These are phyloP conservation scores for Drosophila paranaensis DNA, from an alignment of 2,888 invertebrate species.

Conservation along the genomic window DNA sequence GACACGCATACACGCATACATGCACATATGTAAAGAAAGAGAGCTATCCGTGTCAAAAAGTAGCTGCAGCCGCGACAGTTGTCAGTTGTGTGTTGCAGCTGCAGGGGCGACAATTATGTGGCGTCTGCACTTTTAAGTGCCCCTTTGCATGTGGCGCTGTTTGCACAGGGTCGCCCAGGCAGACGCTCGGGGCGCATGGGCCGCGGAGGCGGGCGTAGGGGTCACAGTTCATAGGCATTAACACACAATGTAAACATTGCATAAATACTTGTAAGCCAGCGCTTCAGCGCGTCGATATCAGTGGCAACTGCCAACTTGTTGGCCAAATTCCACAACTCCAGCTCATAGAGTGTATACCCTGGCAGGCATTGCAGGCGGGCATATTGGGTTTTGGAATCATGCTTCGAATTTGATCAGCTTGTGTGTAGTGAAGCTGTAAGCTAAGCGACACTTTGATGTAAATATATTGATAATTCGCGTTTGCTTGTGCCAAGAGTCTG, in stretches of 20 bases:
- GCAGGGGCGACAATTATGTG: slow-evolving; percentile 71
- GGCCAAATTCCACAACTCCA: slow-evolving; percentile 32
- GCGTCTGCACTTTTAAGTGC: slow-evolving; percentile 78
- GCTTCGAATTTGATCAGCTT: no score
- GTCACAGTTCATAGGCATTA: slow-evolving; percentile 50
- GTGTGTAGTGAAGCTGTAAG: no score
- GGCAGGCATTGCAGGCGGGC: neutral
- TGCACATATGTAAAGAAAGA: no score
- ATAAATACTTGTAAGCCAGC: slow-evolving; percentile 63
- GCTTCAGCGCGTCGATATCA: slow-evolving; percentile 27
- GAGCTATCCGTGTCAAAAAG: slow-evolving; percentile 65
- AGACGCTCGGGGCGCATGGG: neutral
- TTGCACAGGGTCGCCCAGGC: slow-evolving; percentile 38
- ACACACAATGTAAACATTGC: slow-evolving; percentile 76
- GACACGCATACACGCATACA: neutral
- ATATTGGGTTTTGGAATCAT: no score
- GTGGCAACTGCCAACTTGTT: slow-evolving; percentile 52
- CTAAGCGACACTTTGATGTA: no score
- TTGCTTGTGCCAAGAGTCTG: no score
- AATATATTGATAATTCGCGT: neutral
- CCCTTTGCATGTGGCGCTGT: slow-evolving; percentile 73
- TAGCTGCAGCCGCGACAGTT: slow-evolving; percentile 58
- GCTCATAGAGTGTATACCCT: slow-evolving; percentile 6
- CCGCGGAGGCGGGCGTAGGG: neutral
- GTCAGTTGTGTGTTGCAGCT: slow-evolving; percentile 58